Evolutionary conservation across 2,113 vertebrate genomes (phyloP).

Genomic region (Ophthalmolycus amberensis): DNA sequence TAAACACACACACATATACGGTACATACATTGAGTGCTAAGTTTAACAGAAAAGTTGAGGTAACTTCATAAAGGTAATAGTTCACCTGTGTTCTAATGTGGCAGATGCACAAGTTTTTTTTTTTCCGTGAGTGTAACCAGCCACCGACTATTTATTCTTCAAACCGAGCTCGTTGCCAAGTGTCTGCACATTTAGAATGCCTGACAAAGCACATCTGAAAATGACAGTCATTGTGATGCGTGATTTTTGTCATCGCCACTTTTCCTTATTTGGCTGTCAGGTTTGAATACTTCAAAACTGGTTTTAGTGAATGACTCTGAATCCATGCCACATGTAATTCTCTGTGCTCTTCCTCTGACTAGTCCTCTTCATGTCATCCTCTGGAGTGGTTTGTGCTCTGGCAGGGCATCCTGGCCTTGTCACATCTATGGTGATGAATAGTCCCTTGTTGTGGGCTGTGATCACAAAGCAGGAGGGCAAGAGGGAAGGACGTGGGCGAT

Average conservation of each 20-base stretch:
- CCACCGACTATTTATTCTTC: background rate
- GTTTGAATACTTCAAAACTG: background rate
- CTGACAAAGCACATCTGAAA: slow-evolving; percentile 13
- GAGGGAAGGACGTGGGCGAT: background rate
- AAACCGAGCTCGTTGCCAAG: background rate
- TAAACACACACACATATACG: background rate
- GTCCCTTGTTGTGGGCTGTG: slow-evolving; percentile 2
- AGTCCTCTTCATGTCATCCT: background rate
- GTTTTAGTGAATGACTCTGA: slow-evolving; percentile 8
- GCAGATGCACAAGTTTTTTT: background rate
- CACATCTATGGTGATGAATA: slow-evolving; percentile 14
- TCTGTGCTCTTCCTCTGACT: background rate
- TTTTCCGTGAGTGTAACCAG: background rate
- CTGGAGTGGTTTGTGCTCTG: background rate
- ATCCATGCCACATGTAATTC: background rate
- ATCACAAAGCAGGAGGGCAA: slow-evolving; percentile 22
- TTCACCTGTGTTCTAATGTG: background rate
- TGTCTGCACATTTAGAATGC: background rate
- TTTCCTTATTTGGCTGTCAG: background rate
- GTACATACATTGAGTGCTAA: background rate
- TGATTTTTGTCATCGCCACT: background rate
- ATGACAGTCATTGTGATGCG: background rate
- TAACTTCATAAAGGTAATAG: too few species aligned
- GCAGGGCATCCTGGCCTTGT: slow-evolving; percentile 2
- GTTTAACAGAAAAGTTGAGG: background rate